Percentiles rank a stretch among this genome's conserved stretches.
These are phyloP conservation scores for Masticophis lateralis DNA, from an alignment of 2,797 vertebrate species.

Conservation along the genomic window DNA sequence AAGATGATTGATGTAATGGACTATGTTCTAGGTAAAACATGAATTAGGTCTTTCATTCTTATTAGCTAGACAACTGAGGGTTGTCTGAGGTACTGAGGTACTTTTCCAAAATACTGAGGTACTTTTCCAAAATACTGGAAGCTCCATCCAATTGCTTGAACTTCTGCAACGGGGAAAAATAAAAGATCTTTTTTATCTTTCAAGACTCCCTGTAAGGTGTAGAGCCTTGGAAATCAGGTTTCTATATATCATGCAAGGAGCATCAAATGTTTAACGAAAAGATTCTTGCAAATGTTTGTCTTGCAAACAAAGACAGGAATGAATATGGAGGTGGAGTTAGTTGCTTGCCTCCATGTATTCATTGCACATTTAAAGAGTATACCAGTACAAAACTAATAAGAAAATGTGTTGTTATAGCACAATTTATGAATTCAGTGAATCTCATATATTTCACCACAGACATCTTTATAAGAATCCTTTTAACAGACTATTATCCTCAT, in stretches of 20 bases:
- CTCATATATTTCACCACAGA: background rate
- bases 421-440: background rate
- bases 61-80: background rate
- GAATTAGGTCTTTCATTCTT: background rate
- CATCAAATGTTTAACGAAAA: background rate
- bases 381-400: background rate
- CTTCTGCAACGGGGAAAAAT: background rate
- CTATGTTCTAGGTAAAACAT: background rate
- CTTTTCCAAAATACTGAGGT: background rate
- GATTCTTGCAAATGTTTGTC: background rate
- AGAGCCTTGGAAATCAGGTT: background rate
- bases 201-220: no score
- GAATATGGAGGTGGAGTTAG: background rate
- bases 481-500: background rate
- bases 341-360: background rate
- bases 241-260: background rate
- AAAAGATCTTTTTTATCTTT: background rate
- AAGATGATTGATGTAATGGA: background rate
- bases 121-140: background rate
- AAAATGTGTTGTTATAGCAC: background rate
- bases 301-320: background rate
- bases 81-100: no score
- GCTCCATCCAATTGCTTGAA: background rate
- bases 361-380: background rate
- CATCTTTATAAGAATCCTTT: background rate